phyloP scores from a whole-genome alignment of 2,888 invertebrate species.

The Metopia argyrocephala region DNA sequence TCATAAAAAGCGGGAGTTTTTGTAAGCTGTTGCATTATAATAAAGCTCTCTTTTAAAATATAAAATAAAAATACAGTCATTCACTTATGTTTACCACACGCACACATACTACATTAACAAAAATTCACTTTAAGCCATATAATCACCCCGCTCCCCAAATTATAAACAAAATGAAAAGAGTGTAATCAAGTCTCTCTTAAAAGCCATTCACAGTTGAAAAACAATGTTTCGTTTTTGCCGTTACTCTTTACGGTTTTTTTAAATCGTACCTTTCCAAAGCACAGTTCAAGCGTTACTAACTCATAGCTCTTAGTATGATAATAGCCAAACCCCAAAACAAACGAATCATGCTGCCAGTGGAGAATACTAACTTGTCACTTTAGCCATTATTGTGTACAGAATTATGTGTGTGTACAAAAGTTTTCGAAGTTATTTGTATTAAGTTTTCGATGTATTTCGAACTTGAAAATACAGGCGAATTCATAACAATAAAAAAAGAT shows the following conservation, averaged over 20 bases:
- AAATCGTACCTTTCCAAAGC: constrained; percentile 59
- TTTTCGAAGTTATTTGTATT: constrained; percentile 28
- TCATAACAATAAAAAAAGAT: background rate
- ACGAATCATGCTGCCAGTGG: constrained; percentile 4
- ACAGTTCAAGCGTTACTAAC: constrained; percentile 64
- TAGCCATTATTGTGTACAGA: background rate
- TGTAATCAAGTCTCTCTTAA: constrained; percentile 3
- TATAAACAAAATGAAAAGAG: constrained; percentile 3
- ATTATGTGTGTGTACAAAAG: background rate
- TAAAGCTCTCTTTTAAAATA: constrained; percentile 15
- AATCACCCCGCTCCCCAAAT: background rate
- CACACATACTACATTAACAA: background rate
- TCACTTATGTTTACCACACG: constrained; percentile 2
- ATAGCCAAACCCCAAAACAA: constrained; percentile 61
- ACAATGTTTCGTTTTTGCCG: background rate
- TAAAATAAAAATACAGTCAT: constrained; percentile 34
- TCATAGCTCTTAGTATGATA: constrained; percentile 34
- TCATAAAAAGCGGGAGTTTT: constrained; percentile 40
- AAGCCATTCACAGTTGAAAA: constrained; percentile 35
- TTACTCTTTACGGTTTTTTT: constrained; percentile 3
- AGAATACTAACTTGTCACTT: constrained; percentile 5
- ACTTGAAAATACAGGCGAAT: constrained; percentile 30
- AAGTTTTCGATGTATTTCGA: constrained; percentile 33
- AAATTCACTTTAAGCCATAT: constrained; percentile 34
- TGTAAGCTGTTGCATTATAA: constrained; percentile 34